Evolutionary conservation across 2,113 vertebrate genomes (phyloP).

Genomic region (Polypterus senegalus): DNA sequence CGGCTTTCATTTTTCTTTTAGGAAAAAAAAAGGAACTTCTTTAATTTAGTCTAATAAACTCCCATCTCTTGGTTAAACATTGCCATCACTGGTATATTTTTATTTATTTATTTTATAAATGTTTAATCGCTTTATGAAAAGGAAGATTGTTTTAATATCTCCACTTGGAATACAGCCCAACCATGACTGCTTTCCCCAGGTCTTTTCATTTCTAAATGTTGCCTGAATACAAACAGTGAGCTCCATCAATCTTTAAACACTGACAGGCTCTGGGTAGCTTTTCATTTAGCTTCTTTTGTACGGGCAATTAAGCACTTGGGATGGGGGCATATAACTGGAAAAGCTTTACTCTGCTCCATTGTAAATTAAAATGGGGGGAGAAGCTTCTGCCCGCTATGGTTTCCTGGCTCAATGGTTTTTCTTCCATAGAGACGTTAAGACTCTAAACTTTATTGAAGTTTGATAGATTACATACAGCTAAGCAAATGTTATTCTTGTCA

Average conservation of each 20-base stretch:
- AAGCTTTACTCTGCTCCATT: background rate
- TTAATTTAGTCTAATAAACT: no score
- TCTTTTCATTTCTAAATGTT: background rate
- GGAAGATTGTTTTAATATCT: no score
- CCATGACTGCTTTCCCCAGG: background rate
- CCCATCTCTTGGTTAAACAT: no score
- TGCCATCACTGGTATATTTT: no score
- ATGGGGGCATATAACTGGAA: background rate
- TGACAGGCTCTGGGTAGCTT: background rate
- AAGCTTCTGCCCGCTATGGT: background rate
- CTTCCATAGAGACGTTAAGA: background rate
- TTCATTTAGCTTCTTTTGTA: constrained; percentile 1
- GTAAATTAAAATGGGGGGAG: background rate
- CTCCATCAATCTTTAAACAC: constrained; percentile 2
- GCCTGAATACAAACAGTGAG: background rate
- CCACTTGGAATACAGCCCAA: background rate
- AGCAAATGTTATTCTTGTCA: background rate
- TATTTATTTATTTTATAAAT: background rate
- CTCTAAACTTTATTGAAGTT: background rate
- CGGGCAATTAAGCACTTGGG: background rate
- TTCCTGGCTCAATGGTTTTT: background rate
- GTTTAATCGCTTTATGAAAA: background rate
- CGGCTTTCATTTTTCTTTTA: no score
- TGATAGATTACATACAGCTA: constrained; percentile 1
- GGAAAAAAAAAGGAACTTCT: no score